These are phyloP conservation scores for Leptopterna dolabrata DNA, from an alignment of 2,888 invertebrate species.

Conservation along the genomic window DNA sequence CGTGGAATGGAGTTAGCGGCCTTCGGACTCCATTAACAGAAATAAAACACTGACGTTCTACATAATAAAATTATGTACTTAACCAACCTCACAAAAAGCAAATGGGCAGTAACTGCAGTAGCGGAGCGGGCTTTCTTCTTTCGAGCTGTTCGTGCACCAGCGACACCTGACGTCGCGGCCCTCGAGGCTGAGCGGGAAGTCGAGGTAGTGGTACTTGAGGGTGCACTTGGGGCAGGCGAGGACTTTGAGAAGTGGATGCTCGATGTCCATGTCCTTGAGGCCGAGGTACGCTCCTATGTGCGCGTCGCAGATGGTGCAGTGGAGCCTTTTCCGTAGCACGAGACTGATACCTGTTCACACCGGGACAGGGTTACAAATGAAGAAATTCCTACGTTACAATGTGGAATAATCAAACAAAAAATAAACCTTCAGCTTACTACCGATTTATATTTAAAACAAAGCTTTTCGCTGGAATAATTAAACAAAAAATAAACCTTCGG, in stretches of 20 bases:
- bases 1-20: too few species aligned
- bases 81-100: conserved; percentile 57
- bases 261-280: conserved; percentile 49
- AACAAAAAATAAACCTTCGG: too few species aligned
- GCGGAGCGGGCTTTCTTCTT: conserved; percentile 44
- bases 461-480: too few species aligned
- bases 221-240: conserved; percentile 55
- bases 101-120: conserved; percentile 58
- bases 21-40: too few species aligned
- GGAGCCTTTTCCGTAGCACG: conserved; percentile 50
- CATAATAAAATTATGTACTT: too few species aligned
- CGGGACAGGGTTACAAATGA: not conserved
- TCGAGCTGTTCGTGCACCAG: conserved; percentile 54
- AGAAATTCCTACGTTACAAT: too few species aligned
- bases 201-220: conserved; percentile 44
- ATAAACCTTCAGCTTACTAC: too few species aligned
- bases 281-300: conserved; percentile 55
- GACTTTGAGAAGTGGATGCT: conserved; percentile 57
- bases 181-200: conserved; percentile 42
- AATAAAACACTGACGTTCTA: too few species aligned
- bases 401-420: too few species aligned
- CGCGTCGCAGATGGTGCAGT: conserved; percentile 58
- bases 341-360: conserved; percentile 39
- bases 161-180: conserved; percentile 55
- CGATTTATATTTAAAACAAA: too few species aligned